Base-by-base conservation (phyloP, 1,140 invertebrate genomes). In the Lanistes nyassanus region DNA sequence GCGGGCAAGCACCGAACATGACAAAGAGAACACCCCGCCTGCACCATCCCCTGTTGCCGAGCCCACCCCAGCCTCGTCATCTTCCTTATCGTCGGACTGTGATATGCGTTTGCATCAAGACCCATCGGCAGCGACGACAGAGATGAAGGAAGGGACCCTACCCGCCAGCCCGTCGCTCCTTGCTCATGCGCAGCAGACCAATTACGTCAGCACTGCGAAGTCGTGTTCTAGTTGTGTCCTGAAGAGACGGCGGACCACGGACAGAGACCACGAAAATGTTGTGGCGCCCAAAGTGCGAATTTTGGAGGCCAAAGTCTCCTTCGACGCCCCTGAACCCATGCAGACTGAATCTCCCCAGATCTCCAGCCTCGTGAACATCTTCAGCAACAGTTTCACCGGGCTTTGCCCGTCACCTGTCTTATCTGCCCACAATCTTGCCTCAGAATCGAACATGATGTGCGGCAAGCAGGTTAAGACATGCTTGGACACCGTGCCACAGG, bases 351-450 rank as follows among this genome's bases (percentile, higher is more conserved):
- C 80, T 21, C 60, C 80, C 37, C 86, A 88, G 77, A 84, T 88
- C 21, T 80, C 81, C 29, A 85, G 76, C 68, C 74, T 88, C 29
- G 86, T 88, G 66, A 84, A 76, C 75, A 87, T 88, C 79, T 88
- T 88, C 68, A 85, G 82, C 76, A 75, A 84, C 0, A 82, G 85
- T 26, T 87, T 88, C 73, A 80, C 78, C 4, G 86, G 85, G 66
- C 76, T 88, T 21, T 85, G 83, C 76, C 53, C 76, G 56, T 71
- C 70, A 75, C 42, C 66, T 67, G 39, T 56, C 70, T 13, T 55
- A 31, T 47, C 67, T 74, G 11, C 36, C n/a, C n/a, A 58, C 47
- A 74, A 78, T 47, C 62, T 76, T 39, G 60, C 71, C 31, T 67
- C 65, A 26, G 6, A 65, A 68, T 34, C 56, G 34, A 78, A 77